These are phyloP conservation scores for Limnephilus auricula DNA, from an alignment of 2,888 invertebrate genomes.

Conservation along the genomic window DNA sequence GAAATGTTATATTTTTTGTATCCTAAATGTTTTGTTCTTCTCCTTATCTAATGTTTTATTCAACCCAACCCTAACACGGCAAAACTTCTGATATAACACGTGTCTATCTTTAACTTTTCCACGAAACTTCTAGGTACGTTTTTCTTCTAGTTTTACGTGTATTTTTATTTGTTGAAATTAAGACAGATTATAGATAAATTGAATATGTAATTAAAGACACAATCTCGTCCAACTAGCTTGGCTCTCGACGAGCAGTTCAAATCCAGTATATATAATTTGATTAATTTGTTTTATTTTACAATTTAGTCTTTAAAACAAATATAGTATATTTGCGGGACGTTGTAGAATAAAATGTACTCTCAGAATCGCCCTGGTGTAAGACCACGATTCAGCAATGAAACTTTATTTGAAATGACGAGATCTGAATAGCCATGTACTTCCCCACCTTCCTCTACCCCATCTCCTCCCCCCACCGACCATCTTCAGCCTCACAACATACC, in stretches of 20 bases:
- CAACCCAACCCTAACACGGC: constrained; percentile 28
- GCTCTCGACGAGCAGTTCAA: no score
- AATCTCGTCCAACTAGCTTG: no score
- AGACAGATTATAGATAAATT: background rate
- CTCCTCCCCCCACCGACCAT: background rate
- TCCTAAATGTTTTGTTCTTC: constrained; percentile 6
- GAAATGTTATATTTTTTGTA: constrained; percentile 5
- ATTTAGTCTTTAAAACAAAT: no score
- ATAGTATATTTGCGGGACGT: no score
- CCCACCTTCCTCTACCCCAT: no score
- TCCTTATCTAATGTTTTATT: constrained; percentile 22
- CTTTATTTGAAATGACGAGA: no score
- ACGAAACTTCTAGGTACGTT: background rate
- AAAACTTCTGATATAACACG: constrained; percentile 38
- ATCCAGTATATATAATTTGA: no score
- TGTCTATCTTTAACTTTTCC: constrained; percentile 35
- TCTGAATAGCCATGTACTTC: no score
- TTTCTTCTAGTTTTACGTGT: background rate
- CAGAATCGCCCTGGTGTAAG: no score
- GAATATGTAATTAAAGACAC: background rate
- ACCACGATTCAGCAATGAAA: no score
- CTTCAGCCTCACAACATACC: background rate
- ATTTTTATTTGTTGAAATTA: background rate
- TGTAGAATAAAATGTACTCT: no score
- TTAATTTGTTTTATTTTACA: no score